These are phyloP conservation scores for Phaethornis superciliosus DNA, from an alignment of 2,113 vertebrate genomes.

Conservation along the genomic window DNA sequence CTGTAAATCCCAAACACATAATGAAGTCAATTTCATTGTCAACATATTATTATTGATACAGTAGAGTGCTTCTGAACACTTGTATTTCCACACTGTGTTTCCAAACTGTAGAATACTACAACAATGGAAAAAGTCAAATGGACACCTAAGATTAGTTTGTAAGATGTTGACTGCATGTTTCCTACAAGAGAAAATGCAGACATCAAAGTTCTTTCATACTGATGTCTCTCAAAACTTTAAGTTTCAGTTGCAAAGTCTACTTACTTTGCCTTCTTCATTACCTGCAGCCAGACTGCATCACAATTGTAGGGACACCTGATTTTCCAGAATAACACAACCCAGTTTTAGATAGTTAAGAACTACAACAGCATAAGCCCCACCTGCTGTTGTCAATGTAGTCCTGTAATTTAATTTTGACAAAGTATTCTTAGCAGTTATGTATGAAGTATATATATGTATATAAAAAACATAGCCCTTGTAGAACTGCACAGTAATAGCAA, in stretches of 20 bases:
- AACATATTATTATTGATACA: background rate
- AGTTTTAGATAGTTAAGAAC: background rate
- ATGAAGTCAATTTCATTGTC: background rate
- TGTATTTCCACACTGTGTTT: background rate
- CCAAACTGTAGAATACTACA: background rate
- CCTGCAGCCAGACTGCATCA: background rate
- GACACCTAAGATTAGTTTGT: background rate
- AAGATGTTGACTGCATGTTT: background rate
- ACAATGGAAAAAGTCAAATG: background rate
- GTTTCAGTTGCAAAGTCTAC: background rate
- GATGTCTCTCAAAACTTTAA: background rate
- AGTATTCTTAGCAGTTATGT: background rate
- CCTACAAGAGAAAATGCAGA: background rate
- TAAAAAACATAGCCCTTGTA: background rate
- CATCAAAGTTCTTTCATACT: background rate
- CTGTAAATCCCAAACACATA: background rate
- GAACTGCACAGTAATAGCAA: background rate
- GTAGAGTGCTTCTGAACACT: background rate
- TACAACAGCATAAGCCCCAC: background rate
- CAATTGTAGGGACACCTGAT: background rate
- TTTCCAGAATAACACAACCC: background rate
- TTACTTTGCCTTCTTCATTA: background rate
- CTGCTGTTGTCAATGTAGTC: rapidly evolving
- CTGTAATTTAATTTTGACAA: background rate
- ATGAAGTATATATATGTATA: background rate